Evolutionary conservation across 2,888 invertebrate species (phyloP).

Genomic region (Parascotia fuliginaria): DNA sequence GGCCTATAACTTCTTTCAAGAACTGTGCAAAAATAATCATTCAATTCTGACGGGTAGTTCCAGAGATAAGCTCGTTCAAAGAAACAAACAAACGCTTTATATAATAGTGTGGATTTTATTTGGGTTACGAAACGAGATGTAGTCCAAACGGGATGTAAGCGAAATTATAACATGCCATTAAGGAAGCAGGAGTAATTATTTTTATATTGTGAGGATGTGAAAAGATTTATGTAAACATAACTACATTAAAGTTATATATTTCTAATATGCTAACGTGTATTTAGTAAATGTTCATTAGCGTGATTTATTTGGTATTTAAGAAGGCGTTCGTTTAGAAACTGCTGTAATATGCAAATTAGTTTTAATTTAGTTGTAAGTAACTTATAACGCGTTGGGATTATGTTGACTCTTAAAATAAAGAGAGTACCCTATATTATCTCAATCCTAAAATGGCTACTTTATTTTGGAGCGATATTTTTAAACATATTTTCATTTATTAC

Average conservation of each 20-base stretch:
- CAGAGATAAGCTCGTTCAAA: too few relatives aligned
- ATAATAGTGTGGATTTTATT: too few relatives aligned
- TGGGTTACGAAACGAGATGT: too few relatives aligned
- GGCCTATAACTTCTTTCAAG: too few relatives aligned
- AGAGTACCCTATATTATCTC: too few relatives aligned
- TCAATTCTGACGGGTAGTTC: too few relatives aligned
- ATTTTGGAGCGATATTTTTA: too few relatives aligned
- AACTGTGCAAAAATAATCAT: too few relatives aligned
- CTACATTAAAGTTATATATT: neutral
- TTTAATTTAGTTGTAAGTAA: neutral
- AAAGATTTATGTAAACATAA: neutral
- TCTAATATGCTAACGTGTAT: neutral
- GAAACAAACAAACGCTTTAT: too few relatives aligned
- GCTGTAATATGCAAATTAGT: neutral
- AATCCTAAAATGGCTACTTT: too few relatives aligned
- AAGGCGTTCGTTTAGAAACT: neutral
- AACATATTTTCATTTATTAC: neutral
- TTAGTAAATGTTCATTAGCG: neutral
- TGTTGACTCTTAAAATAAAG: neutral
- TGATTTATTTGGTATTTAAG: neutral
- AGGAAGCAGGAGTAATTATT: conserved; percentile 2
- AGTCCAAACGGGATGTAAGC: too few relatives aligned
- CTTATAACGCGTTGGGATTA: neutral
- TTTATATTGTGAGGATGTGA: conserved; percentile 1
- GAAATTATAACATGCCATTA: neutral